A percentile compares a stretch with the other conserved stretches of the same genome.
These are phyloP conservation scores for Pyrrhosoma nymphula DNA, from an alignment of 2,888 invertebrate genomes.

Conservation along the genomic window DNA sequence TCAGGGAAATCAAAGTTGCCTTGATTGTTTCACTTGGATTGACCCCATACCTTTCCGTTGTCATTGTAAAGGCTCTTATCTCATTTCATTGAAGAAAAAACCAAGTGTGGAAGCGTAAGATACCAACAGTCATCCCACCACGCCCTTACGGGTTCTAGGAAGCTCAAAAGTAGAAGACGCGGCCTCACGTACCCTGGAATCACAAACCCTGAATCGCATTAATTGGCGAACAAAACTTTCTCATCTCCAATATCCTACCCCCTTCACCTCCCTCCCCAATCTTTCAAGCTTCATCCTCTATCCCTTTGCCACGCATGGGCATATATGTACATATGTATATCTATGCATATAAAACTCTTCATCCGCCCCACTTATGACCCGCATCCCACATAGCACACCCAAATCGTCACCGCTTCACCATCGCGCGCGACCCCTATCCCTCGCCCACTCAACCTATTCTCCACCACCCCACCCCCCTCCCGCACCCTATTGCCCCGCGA, in stretches of 20 bases:
- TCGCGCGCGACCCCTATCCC: neutral
- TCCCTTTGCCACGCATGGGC: neutral
- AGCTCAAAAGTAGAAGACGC: neutral
- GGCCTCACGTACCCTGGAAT: neutral
- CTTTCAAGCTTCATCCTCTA: neutral
- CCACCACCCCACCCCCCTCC: neutral
- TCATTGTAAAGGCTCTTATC: too few relatives aligned
- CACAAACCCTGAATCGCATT: conserved; percentile 1
- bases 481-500: neutral
- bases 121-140: neutral
- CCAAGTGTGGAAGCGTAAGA: neutral
- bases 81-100: too few relatives aligned
- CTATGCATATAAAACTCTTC: neutral
- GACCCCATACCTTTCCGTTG: too few relatives aligned
- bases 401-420: neutral
- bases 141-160: neutral
- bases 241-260: conserved; percentile 7
- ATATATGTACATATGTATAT: too few relatives aligned
- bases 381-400: neutral
- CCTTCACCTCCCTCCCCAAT: neutral
- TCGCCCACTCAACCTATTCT: neutral
- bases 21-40: too few relatives aligned
- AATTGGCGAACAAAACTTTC: neutral
- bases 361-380: conserved; percentile 17
- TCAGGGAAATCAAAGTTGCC: too few relatives aligned